phyloP scores from a whole-genome alignment of 2,797 vertebrate species.

The Microhierax caerulescens region DNA sequence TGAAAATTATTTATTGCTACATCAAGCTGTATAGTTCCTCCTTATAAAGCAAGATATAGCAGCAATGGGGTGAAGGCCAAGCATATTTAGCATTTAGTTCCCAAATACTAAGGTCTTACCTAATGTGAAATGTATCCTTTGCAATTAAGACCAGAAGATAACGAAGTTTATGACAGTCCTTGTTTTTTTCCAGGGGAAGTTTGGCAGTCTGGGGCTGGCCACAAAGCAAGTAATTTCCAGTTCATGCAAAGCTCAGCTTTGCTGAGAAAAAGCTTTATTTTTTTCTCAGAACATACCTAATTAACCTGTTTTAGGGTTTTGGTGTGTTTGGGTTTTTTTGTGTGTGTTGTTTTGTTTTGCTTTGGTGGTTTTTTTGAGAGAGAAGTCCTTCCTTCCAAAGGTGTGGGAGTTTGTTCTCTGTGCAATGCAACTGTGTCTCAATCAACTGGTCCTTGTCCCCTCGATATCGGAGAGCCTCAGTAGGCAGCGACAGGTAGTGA shows the following conservation, averaged over 20 bases:
- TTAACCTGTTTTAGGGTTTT: neutral
- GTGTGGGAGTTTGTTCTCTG: neutral
- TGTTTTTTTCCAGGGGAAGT: neutral
- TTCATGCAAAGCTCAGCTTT: neutral
- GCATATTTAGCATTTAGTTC: conserved; percentile 1
- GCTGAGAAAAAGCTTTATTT: neutral
- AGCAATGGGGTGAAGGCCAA: conserved; percentile 4
- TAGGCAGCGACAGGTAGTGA: neutral
- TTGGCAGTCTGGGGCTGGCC: neutral
- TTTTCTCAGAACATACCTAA: neutral
- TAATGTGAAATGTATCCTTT: neutral
- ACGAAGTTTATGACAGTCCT: conserved; percentile 38
- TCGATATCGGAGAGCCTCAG: accelerated
- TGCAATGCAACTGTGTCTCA: neutral
- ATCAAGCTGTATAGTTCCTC: neutral
- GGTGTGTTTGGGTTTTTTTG: too few relatives aligned
- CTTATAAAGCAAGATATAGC: neutral
- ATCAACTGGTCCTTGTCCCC: neutral
- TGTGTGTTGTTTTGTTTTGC: too few relatives aligned
- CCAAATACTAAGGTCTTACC: neutral
- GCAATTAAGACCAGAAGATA: conserved; percentile 37
- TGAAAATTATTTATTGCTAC: conserved; percentile 54
- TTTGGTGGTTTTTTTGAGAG: too few relatives aligned
- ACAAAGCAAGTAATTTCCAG: neutral
- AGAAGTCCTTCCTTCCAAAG: neutral